These are phyloP conservation scores for Microctonus brassicae DNA, from an alignment of 2,888 invertebrate genomes.

Conservation along the genomic window DNA sequence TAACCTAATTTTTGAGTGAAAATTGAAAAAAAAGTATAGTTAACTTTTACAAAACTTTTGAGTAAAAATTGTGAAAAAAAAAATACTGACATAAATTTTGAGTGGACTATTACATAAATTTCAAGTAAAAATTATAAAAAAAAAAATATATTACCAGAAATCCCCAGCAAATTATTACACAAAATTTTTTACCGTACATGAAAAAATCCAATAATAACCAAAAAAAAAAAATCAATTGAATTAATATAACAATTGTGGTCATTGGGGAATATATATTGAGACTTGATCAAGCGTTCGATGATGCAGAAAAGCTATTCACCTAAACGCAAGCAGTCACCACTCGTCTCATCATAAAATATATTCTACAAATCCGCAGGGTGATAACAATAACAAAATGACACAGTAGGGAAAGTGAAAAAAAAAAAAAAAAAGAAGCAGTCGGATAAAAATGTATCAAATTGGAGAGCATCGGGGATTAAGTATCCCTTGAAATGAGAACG, in stretches of 20 bases:
- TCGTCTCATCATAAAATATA: neutral
- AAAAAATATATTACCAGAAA: too few species aligned
- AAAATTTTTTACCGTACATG: too few species aligned
- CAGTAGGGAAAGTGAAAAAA: slow-evolving; percentile 32
- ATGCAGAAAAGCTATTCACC: slow-evolving; percentile 16
- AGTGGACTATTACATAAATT: too few species aligned
- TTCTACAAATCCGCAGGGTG: slow-evolving; percentile 2
- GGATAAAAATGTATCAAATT: slow-evolving; percentile 65
- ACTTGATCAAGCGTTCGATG: slow-evolving; percentile 24
- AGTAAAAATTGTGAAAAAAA: too few species aligned
- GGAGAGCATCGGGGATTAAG: slow-evolving; percentile 64
- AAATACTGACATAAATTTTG: too few species aligned
- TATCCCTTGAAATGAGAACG: slow-evolving; percentile 56
- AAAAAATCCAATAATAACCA: too few species aligned
- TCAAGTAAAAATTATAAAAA: too few species aligned
- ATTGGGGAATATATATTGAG: slow-evolving; percentile 2
- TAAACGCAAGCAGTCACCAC: neutral
- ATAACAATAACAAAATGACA: slow-evolving; percentile 26
- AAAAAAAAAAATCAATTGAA: slow-evolving; percentile 11
- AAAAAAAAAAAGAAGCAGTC: slow-evolving; percentile 48
- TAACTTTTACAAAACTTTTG: too few species aligned
- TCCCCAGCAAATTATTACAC: too few species aligned
- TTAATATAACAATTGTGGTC: neutral
- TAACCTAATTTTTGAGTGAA: too few species aligned
- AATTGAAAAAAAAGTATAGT: too few species aligned